phyloP scores from a whole-genome alignment of 2,113 vertebrate genomes.

The Empidonax alnorum region DNA sequence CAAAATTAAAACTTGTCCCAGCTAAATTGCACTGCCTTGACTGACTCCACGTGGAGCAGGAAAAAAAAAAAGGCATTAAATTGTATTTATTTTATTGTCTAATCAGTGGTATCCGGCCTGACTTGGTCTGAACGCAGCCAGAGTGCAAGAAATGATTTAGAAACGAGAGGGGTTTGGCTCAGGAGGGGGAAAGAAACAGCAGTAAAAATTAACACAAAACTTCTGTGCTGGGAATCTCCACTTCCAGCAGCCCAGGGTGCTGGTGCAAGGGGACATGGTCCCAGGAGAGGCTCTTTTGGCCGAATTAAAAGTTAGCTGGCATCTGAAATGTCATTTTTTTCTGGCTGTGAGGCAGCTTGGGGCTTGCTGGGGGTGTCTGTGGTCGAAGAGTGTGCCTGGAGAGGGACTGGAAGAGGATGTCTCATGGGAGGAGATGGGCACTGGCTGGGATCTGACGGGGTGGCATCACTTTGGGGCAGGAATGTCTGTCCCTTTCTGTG shows the following conservation, averaged over 20 bases:
- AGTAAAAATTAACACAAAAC: not conserved
- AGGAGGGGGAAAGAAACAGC: not conserved
- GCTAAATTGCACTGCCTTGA: not conserved
- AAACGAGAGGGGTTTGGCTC: not conserved
- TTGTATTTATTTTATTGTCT: not conserved
- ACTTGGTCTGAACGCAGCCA: not conserved
- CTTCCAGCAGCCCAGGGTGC: not conserved
- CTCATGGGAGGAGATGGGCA: fast-evolving
- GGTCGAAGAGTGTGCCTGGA: not conserved
- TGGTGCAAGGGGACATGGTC: not conserved
- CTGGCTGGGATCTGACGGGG: not conserved
- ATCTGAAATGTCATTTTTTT: not conserved
- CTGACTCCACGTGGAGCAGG: fast-evolving
- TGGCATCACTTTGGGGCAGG: fast-evolving
- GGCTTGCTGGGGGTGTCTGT: not conserved
- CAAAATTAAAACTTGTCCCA: not conserved
- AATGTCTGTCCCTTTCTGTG: not conserved
- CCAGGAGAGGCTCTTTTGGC: not conserved
- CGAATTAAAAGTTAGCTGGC: not conserved
- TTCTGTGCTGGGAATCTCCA: not conserved
- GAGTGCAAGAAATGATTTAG: not conserved
- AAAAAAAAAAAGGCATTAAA: not conserved
- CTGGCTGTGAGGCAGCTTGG: not conserved
- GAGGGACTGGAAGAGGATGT: not conserved
- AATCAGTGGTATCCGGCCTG: not conserved